Conservation (phyloP, 2,888 invertebrate species). For the Beris morrisii region DNA sequence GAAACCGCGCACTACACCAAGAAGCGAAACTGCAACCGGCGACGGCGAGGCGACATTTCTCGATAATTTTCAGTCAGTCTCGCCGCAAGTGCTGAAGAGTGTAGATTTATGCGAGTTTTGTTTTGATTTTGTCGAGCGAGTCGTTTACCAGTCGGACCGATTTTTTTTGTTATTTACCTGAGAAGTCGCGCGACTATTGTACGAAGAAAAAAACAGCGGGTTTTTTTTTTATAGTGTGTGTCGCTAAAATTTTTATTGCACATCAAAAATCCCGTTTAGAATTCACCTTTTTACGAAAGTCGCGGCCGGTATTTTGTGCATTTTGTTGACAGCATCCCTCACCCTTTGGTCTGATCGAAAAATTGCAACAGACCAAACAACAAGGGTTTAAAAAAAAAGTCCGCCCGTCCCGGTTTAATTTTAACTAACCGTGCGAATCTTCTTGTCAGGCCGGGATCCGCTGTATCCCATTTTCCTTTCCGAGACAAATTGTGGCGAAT, state of each 20-base stretch:
- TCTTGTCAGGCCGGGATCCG: too few species aligned
- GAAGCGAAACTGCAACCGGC: too few species aligned
- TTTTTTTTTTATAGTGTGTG: slow-evolving; percentile 8
- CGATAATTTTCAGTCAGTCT: slow-evolving; percentile 7
- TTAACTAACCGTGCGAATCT: too few species aligned
- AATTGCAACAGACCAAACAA: too few species aligned
- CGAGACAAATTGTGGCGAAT: too few species aligned
- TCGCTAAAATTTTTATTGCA: not conserved
- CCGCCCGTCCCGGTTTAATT: too few species aligned
- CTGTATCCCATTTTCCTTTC: too few species aligned
- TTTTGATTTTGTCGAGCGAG: slow-evolving; percentile 5
- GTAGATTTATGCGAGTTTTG: slow-evolving; percentile 2
- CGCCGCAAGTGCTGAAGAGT: slow-evolving; percentile 21
- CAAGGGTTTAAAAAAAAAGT: too few species aligned
- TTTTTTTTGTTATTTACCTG: slow-evolving; percentile 10
- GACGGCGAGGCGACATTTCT: too few species aligned
- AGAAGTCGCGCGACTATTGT: not conserved
- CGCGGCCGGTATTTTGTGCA: slow-evolving; percentile 16
- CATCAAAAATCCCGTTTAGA: not conserved
- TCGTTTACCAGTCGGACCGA: not conserved
- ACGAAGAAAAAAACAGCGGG: not conserved
- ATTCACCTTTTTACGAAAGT: not conserved
- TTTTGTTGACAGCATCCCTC: slow-evolving; percentile 23
- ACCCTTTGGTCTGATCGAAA: not conserved
- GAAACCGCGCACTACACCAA: too few species aligned